phyloP scores from a whole-genome alignment of 2,113 vertebrate species.

The Balaenoptera acutorostrata region DNA sequence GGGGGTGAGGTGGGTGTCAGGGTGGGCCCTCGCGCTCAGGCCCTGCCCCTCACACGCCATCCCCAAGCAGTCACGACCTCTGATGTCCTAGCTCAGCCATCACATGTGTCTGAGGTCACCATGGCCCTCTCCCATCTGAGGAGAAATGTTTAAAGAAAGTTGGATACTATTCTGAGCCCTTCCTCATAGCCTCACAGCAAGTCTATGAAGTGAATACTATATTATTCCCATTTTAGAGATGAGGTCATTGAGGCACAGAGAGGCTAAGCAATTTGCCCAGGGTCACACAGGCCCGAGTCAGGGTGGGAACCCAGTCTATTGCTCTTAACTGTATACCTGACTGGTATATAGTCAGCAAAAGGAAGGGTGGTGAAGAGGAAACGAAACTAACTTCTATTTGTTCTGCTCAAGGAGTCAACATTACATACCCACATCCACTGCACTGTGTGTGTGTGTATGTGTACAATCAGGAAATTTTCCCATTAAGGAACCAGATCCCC shows the following conservation, averaged over 20 bases:
- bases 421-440: not conserved
- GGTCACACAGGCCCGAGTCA: not conserved
- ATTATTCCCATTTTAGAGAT: not conserved
- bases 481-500: not conserved
- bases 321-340: not conserved
- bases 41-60: not conserved
- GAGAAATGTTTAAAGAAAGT: not conserved
- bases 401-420: not conserved
- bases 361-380: not conserved
- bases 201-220: not conserved
- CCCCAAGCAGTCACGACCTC: not conserved
- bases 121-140: not conserved
- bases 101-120: not conserved
- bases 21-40: not conserved
- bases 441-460: not conserved
- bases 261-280: not conserved
- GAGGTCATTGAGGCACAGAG: not conserved
- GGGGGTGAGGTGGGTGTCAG: conserved; percentile 16
- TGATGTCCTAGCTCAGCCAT: not conserved
- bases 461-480: not conserved
- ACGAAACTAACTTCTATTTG: not conserved
- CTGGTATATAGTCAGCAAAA: not conserved
- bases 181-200: not conserved
- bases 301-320: not conserved
- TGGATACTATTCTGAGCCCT: not conserved